These are phyloP conservation scores for Etheostoma spectabile DNA, from an alignment of 2,113 vertebrate species.

Conservation along the genomic window DNA sequence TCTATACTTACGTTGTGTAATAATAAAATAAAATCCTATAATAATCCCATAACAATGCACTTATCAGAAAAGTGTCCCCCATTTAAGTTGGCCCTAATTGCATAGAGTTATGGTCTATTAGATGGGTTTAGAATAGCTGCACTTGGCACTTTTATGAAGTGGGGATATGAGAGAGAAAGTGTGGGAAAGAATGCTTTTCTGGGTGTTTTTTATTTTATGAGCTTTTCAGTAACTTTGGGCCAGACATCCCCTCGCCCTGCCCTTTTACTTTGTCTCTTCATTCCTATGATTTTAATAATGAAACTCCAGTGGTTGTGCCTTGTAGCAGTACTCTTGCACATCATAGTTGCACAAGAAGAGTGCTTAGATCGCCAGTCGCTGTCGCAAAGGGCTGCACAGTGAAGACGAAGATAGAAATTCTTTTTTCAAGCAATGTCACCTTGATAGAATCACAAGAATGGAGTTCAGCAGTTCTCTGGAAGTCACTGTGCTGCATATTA, in stretches of 20 bases:
- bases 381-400: constrained; percentile 56
- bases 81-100: constrained; percentile 62
- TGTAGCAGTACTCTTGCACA: constrained; percentile 50
- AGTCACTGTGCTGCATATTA: constrained; percentile 23
- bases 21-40: constrained; percentile 50
- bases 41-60: constrained; percentile 64
- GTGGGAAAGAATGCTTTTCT: constrained; percentile 51
- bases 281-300: constrained; percentile 75
- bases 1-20: constrained; percentile 39
- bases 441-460: constrained; percentile 62
- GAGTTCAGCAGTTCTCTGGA: constrained; percentile 42
- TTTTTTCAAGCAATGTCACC: constrained; percentile 64
- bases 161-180: constrained; percentile 21
- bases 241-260: constrained; percentile 35
- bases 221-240: constrained; percentile 43
- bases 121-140: constrained; percentile 51
- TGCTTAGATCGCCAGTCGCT: constrained; percentile 56
- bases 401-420: constrained; percentile 43
- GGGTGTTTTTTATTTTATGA: constrained; percentile 74
- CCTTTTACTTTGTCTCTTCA: constrained; percentile 51
- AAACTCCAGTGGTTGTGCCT: constrained; percentile 68
- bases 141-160: constrained; percentile 71
- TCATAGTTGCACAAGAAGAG: constrained; percentile 49
- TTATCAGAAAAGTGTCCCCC: constrained; percentile 45
- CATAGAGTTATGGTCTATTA: constrained; percentile 56